Evolutionary conservation across 2,797 vertebrate genomes (phyloP).

Genomic region (Pterois miles): DNA sequence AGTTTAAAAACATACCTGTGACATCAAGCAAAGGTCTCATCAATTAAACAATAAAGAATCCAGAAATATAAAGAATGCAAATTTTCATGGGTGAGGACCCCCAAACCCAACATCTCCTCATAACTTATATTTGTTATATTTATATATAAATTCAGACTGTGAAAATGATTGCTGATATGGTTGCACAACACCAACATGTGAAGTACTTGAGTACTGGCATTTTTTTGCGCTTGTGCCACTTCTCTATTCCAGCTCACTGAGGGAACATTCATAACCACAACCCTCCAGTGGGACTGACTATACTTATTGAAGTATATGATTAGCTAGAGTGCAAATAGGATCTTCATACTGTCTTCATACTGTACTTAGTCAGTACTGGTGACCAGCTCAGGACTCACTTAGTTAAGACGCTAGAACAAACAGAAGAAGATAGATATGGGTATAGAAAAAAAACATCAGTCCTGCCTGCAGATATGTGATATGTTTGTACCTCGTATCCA

Average conservation of each 20-base stretch:
- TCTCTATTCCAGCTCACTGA: not conserved
- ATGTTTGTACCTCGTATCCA: slow-evolving; percentile 87
- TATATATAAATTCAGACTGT: too few species aligned
- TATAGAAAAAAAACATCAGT: not conserved
- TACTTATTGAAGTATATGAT: not conserved
- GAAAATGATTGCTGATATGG: too few species aligned
- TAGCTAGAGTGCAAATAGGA: not conserved
- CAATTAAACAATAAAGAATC: not conserved
- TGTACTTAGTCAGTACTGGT: not conserved
- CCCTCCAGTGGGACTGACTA: not conserved
- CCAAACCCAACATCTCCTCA: too few species aligned
- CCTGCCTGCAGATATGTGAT: not conserved
- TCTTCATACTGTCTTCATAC: not conserved
- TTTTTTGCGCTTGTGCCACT: not conserved
- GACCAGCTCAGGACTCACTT: not conserved
- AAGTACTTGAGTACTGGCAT: not conserved
- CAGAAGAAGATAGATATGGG: not conserved
- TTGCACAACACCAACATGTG: too few species aligned
- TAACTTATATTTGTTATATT: too few species aligned
- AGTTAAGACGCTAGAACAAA: not conserved
- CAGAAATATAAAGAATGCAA: too few species aligned
- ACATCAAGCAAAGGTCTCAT: not conserved
- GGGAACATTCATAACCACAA: not conserved
- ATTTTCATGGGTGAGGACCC: too few species aligned
- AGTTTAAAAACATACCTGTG: not conserved